phyloP scores from a whole-genome alignment of 64 coral and sea anemone genomes.

The Anthopleura sola region DNA sequence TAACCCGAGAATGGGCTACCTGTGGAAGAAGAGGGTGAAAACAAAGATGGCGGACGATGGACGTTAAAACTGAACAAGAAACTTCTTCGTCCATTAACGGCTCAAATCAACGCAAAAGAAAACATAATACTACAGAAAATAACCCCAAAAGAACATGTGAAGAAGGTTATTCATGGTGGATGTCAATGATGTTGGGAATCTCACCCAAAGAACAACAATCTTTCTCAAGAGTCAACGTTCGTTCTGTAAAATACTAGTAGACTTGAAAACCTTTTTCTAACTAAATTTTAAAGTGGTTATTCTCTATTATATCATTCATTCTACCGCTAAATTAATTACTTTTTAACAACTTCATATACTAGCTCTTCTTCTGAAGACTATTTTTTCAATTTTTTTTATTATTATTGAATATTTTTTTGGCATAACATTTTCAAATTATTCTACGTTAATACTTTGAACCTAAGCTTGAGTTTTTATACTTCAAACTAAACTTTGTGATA shows the following conservation, averaged over 20 bases:
- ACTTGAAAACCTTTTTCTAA: not conserved
- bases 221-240: not conserved
- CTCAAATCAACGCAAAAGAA: conserved; percentile 55
- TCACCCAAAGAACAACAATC: not conserved
- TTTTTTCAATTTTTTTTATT: too few species aligned
- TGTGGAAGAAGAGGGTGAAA: not conserved
- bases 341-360: too few species aligned
- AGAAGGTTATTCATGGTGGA: conserved; percentile 95
- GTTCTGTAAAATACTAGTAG: conserved; percentile 20
- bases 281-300: too few species aligned
- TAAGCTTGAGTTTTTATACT: too few species aligned
- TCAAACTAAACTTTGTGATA: too few species aligned
- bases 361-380: too few species aligned
- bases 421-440: too few species aligned
- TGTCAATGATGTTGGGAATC: conserved; percentile 64
- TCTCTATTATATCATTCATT: too few species aligned
- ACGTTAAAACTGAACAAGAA: not conserved
- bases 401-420: too few species aligned
- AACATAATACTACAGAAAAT: conserved; percentile 13
- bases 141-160: conserved; percentile 49
- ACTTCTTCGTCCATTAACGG: not conserved
- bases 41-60: not conserved
- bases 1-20: not conserved
- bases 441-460: too few species aligned
- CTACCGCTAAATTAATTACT: not conserved